phyloP scores from a whole-genome alignment of 2,113 vertebrate genomes.

The Dolichallabes microphthalmus region DNA sequence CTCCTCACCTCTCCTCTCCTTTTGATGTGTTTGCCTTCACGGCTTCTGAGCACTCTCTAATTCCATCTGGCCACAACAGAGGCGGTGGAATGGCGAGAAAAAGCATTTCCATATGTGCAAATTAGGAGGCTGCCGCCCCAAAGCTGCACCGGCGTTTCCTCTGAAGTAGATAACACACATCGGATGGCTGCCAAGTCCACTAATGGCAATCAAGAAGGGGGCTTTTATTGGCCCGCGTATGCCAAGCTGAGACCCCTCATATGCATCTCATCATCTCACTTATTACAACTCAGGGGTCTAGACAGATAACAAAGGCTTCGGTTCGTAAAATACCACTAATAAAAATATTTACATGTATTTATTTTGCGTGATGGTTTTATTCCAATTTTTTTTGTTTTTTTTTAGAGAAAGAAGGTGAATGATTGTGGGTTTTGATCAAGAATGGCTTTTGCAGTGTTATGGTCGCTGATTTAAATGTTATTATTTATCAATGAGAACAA shows the following conservation, averaged over 20 bases:
- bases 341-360: conserved; percentile 12
- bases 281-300: conserved; percentile 37
- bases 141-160: conserved; percentile 79
- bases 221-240: conserved; percentile 71
- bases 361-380: neutral
- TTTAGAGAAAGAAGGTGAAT: neutral
- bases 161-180: conserved; percentile 76
- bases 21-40: conserved; percentile 93
- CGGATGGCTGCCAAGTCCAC: conserved; percentile 80
- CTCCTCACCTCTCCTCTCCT: conserved; percentile 60
- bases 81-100: conserved; percentile 85
- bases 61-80: conserved; percentile 99
- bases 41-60: conserved; percentile 91
- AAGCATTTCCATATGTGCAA: conserved; percentile 98
- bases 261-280: conserved; percentile 48
- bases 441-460: neutral
- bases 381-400: neutral
- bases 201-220: conserved; percentile 82
- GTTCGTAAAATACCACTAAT: neutral
- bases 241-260: conserved; percentile 51
- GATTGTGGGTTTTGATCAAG: neutral
- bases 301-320: conserved; percentile 18
- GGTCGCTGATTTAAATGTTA: neutral
- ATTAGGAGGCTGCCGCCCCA: conserved; percentile 88
- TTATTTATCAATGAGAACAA: neutral